These are phyloP conservation scores for Rhorus exstirpatorius DNA, from an alignment of 2,888 invertebrate genomes.

Conservation along the genomic window DNA sequence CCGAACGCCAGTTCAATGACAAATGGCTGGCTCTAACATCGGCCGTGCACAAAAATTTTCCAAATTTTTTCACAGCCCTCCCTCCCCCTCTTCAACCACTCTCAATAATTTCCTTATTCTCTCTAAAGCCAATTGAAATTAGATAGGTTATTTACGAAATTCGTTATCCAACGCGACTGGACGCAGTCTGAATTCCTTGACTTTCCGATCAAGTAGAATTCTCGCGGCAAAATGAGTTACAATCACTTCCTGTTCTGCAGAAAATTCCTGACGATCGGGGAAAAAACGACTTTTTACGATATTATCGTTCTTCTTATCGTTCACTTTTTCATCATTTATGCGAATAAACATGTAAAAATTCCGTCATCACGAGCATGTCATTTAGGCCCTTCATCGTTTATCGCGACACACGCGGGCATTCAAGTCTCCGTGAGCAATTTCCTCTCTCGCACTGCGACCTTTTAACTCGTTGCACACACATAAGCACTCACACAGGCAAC, in stretches of 20 bases:
- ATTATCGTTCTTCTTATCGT: conserved; percentile 16
- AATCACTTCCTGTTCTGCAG: background rate
- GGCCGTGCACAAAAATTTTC: background rate
- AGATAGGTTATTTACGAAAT: conserved; percentile 3
- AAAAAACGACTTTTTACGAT: conserved; percentile 55
- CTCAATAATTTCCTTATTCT: background rate
- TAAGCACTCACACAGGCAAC: conserved; percentile 23
- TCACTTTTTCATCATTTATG: conserved; percentile 24
- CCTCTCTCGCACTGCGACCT: conserved; percentile 50
- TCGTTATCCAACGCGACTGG: background rate
- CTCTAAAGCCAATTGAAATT: background rate
- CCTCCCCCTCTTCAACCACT: background rate
- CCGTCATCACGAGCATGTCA: conserved; percentile 20
- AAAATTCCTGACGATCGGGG: conserved; percentile 34
- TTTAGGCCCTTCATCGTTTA: conserved; percentile 54
- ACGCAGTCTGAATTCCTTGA: background rate
- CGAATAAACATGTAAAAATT: conserved; percentile 21
- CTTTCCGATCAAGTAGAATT: conserved; percentile 32
- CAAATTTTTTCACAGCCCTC: background rate
- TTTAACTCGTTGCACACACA: conserved; percentile 35
- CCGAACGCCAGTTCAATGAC: conserved; percentile 57
- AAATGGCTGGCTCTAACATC: conserved; percentile 12
- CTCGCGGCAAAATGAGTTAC: conserved; percentile 22
- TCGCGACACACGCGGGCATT: conserved; percentile 59
- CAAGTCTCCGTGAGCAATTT: conserved; percentile 53